Evolutionary conservation across 1,140 invertebrate species (phyloP), one percentile per base, ranked within the genome.

Genomic region (Drosophila pallidifrons): DNA sequence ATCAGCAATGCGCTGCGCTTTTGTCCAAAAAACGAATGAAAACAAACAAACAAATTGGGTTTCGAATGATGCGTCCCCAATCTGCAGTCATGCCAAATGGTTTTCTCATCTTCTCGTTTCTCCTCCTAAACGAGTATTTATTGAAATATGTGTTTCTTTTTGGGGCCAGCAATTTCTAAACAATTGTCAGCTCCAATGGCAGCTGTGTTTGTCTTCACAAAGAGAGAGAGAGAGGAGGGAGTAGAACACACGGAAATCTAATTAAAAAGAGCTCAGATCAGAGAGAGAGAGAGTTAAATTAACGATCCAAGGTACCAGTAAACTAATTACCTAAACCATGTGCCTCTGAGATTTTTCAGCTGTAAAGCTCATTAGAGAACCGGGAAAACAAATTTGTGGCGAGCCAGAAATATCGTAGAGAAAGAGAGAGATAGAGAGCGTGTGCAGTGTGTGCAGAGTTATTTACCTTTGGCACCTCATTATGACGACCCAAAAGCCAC

Each of bases 401-500:
- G 43, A 38, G 60, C 38, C 55, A 60, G 52, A 66, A 78, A 75
- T 61, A 51, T 76, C 15, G 51, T 54, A 63, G 49, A 45, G 57
- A 38, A 1, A 1, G 2, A 8, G 1, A 1, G 32, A 32, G 32
- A 32, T 32, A 32, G 32, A 6, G 7, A 25, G 20, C 20, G 20
- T 25, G 3, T 25, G 32, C 8, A 66, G 54, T 87, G 75, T 65
- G 59, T 70, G 59, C 32, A 59, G 67, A 59, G 3, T 64, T 75
- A 71, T 87, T 87, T 87, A 79, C 72, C 72, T 77, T 87, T 87
- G 76, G 76, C 82, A 87, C 83, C 82, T 87, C 82, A 87, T 87
- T 87, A 87, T 74, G 76, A 76, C 68, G 79, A 86, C 76, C 83
- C 79, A 25, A 87, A 80, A 83, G 77, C 81, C 81, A 76, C 77